These are phyloP conservation scores for Vulpes vulpes DNA, from an alignment of 2,113 vertebrate genomes.

Conservation along the genomic window DNA sequence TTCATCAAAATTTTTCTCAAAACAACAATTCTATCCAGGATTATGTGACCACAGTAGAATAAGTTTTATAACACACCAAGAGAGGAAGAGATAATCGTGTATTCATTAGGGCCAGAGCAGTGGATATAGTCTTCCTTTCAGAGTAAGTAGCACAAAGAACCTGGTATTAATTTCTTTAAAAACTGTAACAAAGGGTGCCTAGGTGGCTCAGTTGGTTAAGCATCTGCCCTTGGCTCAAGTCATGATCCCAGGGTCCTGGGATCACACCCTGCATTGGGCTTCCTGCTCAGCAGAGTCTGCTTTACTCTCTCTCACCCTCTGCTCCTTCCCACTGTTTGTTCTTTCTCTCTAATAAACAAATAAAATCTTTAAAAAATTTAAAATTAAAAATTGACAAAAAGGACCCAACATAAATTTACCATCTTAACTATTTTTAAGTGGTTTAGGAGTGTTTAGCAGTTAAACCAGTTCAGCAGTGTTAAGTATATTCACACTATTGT, in stretches of 20 bases:
- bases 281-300: too few species aligned
- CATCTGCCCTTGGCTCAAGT: too few species aligned
- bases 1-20: conserved; percentile 48
- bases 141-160: conserved; percentile 16
- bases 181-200: neutral
- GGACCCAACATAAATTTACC: conserved; percentile 15
- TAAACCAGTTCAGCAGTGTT: neutral
- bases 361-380: too few species aligned
- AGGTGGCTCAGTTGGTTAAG: too few species aligned
- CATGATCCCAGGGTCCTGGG: too few species aligned
- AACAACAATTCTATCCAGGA: conserved; percentile 28
- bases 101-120: neutral
- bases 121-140: neutral
- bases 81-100: neutral
- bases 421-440: conserved; percentile 17
- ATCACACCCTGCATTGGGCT: too few species aligned
- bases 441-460: neutral
- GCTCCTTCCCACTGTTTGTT: too few species aligned
- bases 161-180: neutral
- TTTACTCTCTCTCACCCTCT: too few species aligned
- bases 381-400: neutral
- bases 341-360: too few species aligned
- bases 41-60: neutral
- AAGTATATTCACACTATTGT: neutral
- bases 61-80: neutral